phyloP scores from a whole-genome alignment of 1,140 invertebrate species.

The Pogonognathellus flavescens region DNA sequence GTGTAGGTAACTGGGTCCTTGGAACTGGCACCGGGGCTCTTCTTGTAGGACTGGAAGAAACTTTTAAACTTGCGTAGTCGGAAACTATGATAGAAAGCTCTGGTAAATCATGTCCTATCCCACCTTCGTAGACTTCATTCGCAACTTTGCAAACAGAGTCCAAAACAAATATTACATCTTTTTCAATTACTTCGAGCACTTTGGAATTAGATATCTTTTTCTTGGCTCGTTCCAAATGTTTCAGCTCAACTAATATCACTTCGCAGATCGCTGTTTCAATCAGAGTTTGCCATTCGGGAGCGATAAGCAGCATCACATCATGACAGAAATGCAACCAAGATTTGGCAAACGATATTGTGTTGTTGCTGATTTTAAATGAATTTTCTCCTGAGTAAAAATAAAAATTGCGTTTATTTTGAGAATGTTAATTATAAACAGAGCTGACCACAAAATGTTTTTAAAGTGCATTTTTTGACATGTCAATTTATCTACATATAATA shows the following conservation, averaged over 20 bases:
- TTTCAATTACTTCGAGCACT: slow-evolving; percentile 61
- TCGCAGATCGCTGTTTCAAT: slow-evolving; percentile 77
- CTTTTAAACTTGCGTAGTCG: slow-evolving; percentile 49
- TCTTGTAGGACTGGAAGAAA: slow-evolving; percentile 11
- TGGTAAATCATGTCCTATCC: slow-evolving; percentile 53
- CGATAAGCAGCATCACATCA: slow-evolving; percentile 79
- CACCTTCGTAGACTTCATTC: slow-evolving; percentile 57
- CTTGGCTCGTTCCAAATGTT: slow-evolving; percentile 73
- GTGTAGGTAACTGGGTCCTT: slow-evolving; percentile 37
- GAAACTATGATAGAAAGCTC: slow-evolving; percentile 58
- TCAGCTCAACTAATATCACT: slow-evolving; percentile 78
- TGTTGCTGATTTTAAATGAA: slow-evolving; percentile 79
- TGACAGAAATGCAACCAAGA: slow-evolving; percentile 77
- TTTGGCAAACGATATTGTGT: slow-evolving; percentile 80
- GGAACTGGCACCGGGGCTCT: slow-evolving; percentile 58
- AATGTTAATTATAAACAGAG: background rate
- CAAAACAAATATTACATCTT: slow-evolving; percentile 61
- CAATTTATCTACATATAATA: no score
- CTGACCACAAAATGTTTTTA: background rate
- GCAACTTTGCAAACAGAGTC: slow-evolving; percentile 59
- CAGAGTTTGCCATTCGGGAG: slow-evolving; percentile 76
- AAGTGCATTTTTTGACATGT: background rate
- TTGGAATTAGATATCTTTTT: slow-evolving; percentile 59
- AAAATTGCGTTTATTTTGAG: background rate
- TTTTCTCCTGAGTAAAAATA: slow-evolving; percentile 66